Evolutionary conservation across 1,140 invertebrate genomes (phyloP).

Genomic region (Bombus confusus): DNA sequence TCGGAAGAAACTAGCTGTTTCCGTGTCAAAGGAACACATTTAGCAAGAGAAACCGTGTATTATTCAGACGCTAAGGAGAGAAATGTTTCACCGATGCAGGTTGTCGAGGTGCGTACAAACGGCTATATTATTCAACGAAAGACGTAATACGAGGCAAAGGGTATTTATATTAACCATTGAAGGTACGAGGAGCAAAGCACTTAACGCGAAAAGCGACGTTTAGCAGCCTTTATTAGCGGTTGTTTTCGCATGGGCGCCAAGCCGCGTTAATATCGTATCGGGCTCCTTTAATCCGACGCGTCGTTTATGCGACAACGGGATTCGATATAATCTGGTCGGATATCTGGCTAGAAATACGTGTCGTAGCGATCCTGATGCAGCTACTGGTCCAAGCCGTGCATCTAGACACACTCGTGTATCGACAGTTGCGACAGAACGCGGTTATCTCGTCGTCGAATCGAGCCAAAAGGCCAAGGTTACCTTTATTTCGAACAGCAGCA

Average conservation of each 20-base stretch:
- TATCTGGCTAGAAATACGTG: not conserved
- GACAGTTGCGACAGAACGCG: conserved; percentile 34
- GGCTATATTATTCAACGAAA: not conserved
- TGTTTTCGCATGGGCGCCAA: too few species aligned
- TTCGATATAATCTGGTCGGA: conserved; percentile 15
- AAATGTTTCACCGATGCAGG: not conserved
- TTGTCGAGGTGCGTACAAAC: not conserved
- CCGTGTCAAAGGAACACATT: too few species aligned
- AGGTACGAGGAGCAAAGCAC: too few species aligned
- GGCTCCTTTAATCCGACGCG: conserved; percentile 2
- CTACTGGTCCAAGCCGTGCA: conserved; percentile 1
- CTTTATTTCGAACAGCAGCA: conserved; percentile 47
- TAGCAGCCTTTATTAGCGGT: not conserved
- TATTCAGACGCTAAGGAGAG: not conserved
- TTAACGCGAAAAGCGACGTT: too few species aligned
- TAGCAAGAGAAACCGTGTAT: not conserved
- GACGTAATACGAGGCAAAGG: not conserved
- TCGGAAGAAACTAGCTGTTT: not conserved
- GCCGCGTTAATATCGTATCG: not conserved
- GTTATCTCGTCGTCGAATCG: conserved; percentile 43
- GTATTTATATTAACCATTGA: not conserved
- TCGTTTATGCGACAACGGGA: conserved; percentile 17
- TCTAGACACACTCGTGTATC: conserved; percentile 25
- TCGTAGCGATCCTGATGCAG: not conserved
- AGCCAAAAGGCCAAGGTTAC: conserved; percentile 62